Evolutionary conservation across 2,888 invertebrate genomes (phyloP).

Genomic region (Nematopogon swammerdamellus): DNA sequence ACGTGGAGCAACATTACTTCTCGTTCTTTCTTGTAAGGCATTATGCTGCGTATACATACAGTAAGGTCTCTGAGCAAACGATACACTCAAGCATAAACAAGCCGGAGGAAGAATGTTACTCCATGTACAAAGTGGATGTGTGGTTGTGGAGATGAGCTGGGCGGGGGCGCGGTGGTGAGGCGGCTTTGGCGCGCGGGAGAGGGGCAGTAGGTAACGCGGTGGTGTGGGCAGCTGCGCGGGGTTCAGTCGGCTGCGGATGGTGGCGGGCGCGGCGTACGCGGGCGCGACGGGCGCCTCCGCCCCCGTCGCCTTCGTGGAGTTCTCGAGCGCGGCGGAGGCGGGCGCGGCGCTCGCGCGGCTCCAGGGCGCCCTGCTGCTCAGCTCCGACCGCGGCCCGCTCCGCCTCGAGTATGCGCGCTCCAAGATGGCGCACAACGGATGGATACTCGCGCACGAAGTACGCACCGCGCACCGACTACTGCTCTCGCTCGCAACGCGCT

Average conservation of each 20-base stretch:
- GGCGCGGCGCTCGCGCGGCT: slow-evolving; percentile 89
- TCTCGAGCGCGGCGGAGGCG: slow-evolving; percentile 89
- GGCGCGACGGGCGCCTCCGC: slow-evolving; percentile 42
- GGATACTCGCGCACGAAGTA: slow-evolving; percentile 56
- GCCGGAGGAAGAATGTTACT: background rate
- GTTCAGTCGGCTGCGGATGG: slow-evolving; percentile 96
- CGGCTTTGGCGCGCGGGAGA: background rate
- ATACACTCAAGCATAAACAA: too few relatives aligned
- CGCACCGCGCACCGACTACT: slow-evolving; percentile 21
- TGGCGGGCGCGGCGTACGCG: slow-evolving; percentile 67
- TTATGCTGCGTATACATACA: too few relatives aligned
- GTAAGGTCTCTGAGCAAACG: too few relatives aligned
- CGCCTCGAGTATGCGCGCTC: slow-evolving; percentile 98
- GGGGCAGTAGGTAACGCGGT: slow-evolving; percentile 16
- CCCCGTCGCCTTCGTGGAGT: slow-evolving; percentile 98
- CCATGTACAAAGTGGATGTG: background rate
- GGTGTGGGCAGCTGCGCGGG: slow-evolving; percentile 91
- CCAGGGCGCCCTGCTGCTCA: slow-evolving; percentile 94
- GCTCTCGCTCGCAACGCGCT: background rate
- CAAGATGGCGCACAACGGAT: slow-evolving; percentile 84
- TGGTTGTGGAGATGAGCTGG: too few relatives aligned
- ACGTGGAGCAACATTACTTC: too few relatives aligned
- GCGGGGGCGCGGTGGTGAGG: background rate
- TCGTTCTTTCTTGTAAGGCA: too few relatives aligned
- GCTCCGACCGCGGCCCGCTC: slow-evolving; percentile 95